Evolutionary conservation across 2,888 invertebrate genomes (phyloP), one percentile per base, ranked within the genome.

Genomic region (Clusia tigrina): DNA sequence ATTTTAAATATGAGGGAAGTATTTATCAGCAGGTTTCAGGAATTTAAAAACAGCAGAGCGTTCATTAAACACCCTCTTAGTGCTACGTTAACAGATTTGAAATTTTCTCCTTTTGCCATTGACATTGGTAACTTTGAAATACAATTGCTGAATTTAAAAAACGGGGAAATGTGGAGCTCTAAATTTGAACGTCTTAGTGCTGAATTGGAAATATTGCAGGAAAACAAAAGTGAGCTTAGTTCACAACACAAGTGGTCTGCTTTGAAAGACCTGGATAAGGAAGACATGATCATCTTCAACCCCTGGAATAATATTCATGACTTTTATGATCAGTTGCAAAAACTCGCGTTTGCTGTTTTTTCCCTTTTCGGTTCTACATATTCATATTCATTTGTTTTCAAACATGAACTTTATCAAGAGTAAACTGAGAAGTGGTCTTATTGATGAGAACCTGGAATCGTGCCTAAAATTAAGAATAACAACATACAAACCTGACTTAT

Each of bases 201-300:
- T 32, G 32, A 32, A 9, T 32, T 42, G 42, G 22, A 58, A 42
- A 58, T 58, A 58, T 42, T 58, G 58, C 25, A 52, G 59, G 53
- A 59, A 37, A 52, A 32, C 51, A 59, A 59, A 52, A 52, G 54
- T 23, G 24, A 62, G 38, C 52, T 23, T 38, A 52, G 37, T 32
- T 63, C 25, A 58, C 58, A 58, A 46, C 42, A 58, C 58, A 58
- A 58, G 58, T 58, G 58, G 58, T 58, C 58, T 58, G 58, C 42
- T 58, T 58, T 58, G 58, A 58, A 58, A 22, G 58, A 58, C 58
- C 48, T 58, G 46, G 58, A 55, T 24, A 55, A 24, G 55, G 55
- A 55, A 55, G 55, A 55, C 26, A 24, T n/a, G n/a, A n/a, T 55
- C 23, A 55, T 55, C 3, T 55, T 55, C 55, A 55, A 22, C 23